Base-by-base conservation (phyloP, 2,113 vertebrate species). In the Okapia johnstoni region DNA sequence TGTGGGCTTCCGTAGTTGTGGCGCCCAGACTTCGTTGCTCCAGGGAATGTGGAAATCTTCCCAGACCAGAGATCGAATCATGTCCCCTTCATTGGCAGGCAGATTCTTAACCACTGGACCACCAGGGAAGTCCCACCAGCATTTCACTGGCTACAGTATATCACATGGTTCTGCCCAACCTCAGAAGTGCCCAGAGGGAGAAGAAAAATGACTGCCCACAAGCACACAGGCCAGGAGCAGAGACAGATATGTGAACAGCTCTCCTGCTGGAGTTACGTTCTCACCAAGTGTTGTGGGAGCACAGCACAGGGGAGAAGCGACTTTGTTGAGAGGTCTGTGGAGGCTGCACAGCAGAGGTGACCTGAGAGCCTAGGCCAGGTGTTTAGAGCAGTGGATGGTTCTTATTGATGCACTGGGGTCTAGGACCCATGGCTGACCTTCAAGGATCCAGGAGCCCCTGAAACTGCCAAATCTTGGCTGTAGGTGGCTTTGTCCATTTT, bases 251-350 rank as follows among this genome's bases (percentile, higher is more conserved):
- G 30, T 4, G 21, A 54, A n/a, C 23, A 60, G 48, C 6, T 25
- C 4, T 30, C 58, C 13, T 7, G 11, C 26, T 33, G 19, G n/a
- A 84, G 23, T 10, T 21, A 4, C 10, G n/a, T 43, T 55, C 25
- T 61, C 52, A 55, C 30, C 28, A 19, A 33, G 43, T 2, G 12
- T 1, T 50, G 9, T n/a, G 57, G 50, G 57, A 76, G 57, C 7
- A 28, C 50, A 26, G n/a, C 0, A 11, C 66, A 73, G 66, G 30
- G 48, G 28, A 48, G 54, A 81, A 54, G 16, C 0, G 0, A n/a
- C 12, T 77, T 28, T 73, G 5, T 40, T 0, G 0, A 52, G 55
- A 85, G 19, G 11, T 28, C 50, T 8, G 17, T 54, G 66, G 43
- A 30, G 23, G 2, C 83, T 23, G 40, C 26, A 2, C 21, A 14